These are phyloP conservation scores for Diarsia mendica DNA, from an alignment of 2,888 invertebrate species.

Conservation along the genomic window DNA sequence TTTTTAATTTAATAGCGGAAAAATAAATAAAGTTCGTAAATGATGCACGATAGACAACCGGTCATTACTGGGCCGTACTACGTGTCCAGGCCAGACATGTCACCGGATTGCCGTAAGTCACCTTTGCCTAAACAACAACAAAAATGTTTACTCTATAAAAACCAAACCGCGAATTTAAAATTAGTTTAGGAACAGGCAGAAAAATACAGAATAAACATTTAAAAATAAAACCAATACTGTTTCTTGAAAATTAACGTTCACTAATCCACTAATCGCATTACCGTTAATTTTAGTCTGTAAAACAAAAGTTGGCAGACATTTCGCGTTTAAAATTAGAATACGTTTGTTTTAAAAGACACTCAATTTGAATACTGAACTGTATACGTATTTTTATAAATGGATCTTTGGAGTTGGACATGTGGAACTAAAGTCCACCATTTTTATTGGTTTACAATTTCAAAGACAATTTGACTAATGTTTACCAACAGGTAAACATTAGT, in stretches of 20 bases:
- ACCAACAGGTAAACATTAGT: too few species aligned
- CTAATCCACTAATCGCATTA: constrained; percentile 45
- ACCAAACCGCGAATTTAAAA: neutral
- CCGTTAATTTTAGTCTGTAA: constrained; percentile 23
- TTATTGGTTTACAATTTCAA: neutral
- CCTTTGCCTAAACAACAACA: neutral
- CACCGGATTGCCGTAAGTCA: constrained; percentile 77
- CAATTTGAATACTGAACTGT: constrained; percentile 20
- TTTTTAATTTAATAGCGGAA: constrained; percentile 20
- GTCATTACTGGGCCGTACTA: constrained; percentile 74
- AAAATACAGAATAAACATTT: neutral
- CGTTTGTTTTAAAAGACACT: constrained; percentile 16
- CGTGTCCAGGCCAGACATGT: constrained; percentile 71
- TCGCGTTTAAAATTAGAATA: constrained; percentile 43
- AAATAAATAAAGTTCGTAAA: constrained; percentile 45
- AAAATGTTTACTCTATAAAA: too few species aligned
- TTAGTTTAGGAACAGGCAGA: neutral
- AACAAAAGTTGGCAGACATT: constrained; percentile 51
- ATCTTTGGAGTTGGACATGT: neutral
- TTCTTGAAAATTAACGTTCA: constrained; percentile 27
- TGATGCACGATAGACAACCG: constrained; percentile 72
- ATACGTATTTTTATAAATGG: neutral
- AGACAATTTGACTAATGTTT: neutral
- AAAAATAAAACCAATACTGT: neutral
- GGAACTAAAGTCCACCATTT: neutral